These are phyloP conservation scores for Amblyopsis rosae DNA, from an alignment of 2,113 vertebrate species.

Conservation along the genomic window DNA sequence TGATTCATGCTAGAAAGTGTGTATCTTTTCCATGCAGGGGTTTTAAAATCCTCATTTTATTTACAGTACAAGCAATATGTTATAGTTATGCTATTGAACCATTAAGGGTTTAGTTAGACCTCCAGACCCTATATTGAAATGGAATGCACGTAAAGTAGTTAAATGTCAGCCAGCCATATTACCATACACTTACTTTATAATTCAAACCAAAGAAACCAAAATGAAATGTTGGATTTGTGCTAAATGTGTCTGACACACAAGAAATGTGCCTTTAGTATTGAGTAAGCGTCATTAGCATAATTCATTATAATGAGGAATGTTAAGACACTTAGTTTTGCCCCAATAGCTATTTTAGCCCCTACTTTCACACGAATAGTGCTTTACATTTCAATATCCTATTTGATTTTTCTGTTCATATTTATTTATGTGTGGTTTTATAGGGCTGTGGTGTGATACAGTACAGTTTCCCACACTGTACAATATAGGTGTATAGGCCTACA, in stretches of 20 bases:
- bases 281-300: slow-evolving; percentile 49
- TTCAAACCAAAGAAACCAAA: neutral
- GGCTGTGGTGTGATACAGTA: neutral
- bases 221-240: neutral
- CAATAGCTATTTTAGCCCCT: slow-evolving; percentile 14
- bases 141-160: too few relatives aligned
- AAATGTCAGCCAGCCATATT: too few relatives aligned
- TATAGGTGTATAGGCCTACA: slow-evolving; percentile 1
- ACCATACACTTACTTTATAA: too few relatives aligned
- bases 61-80: neutral
- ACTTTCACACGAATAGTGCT: neutral
- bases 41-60: slow-evolving; percentile 9
- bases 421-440: neutral
- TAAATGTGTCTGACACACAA: neutral
- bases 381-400: neutral
- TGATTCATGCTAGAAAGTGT: neutral
- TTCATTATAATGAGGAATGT: slow-evolving; percentile 54
- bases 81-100: slow-evolving; percentile 25
- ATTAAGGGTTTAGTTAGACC: neutral
- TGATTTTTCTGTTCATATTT: slow-evolving; percentile 12
- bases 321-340: slow-evolving; percentile 41
- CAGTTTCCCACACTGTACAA: slow-evolving; percentile 11
- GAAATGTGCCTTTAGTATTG: neutral
- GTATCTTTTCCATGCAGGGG: neutral
- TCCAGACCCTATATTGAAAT: neutral